Evolutionary conservation across 2,113 vertebrate genomes (phyloP).

Genomic region (Lota lota): DNA sequence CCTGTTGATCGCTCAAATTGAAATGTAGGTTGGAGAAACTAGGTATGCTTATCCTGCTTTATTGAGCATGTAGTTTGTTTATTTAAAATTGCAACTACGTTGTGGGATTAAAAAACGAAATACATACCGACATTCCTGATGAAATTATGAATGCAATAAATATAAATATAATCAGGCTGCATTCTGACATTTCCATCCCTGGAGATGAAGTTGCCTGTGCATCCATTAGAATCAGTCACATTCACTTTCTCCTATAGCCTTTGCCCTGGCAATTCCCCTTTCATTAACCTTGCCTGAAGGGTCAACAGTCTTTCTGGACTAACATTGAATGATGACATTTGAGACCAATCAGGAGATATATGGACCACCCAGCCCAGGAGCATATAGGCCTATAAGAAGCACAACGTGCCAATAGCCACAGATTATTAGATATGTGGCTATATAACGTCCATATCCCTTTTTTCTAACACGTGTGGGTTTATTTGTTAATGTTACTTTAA

Average conservation of each 20-base stretch:
- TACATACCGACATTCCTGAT: not conserved
- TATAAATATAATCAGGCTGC: slow-evolving; percentile 36
- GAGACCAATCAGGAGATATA: slow-evolving; percentile 45
- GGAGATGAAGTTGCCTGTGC: slow-evolving; percentile 45
- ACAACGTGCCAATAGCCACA: slow-evolving; percentile 1
- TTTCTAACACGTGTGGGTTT: no score
- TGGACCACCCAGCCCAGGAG: slow-evolving; percentile 27
- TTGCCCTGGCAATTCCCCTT: slow-evolving; percentile 41
- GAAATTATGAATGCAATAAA: slow-evolving; percentile 27
- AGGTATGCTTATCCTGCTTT: no score
- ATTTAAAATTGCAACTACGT: no score
- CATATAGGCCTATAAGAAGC: slow-evolving; percentile 21
- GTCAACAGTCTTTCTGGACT: slow-evolving; percentile 50
- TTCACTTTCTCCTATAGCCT: slow-evolving; percentile 44
- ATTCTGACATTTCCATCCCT: slow-evolving; percentile 39
- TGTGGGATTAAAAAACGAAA: no score
- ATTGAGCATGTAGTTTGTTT: no score
- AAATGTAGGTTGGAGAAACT: no score
- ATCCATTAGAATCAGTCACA: slow-evolving; percentile 59
- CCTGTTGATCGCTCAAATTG: no score
- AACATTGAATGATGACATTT: slow-evolving; percentile 47
- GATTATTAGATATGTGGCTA: not conserved
- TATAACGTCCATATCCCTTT: no score
- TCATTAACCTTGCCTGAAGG: slow-evolving; percentile 56
- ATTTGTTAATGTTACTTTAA: no score